These are phyloP conservation scores for Tipula unca DNA, from an alignment of 2,888 invertebrate species.

Conservation along the genomic window DNA sequence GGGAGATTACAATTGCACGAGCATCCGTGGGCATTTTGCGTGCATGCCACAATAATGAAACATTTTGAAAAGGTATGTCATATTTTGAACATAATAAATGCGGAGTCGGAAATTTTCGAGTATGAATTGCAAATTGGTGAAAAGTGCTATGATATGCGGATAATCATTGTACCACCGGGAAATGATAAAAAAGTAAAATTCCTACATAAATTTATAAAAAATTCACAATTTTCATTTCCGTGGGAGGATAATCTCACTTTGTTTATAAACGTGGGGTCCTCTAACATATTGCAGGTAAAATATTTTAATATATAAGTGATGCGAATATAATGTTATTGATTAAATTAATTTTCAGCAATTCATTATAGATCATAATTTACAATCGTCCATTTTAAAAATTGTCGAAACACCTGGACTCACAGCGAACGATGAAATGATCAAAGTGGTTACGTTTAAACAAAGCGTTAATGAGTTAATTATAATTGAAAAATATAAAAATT, in stretches of 20 bases:
- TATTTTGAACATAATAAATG: not conserved
- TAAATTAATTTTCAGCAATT: not conserved
- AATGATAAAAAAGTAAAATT: not conserved
- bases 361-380: not conserved
- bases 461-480: not conserved
- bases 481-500: not conserved
- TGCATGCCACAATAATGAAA: not conserved
- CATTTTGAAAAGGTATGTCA: not conserved
- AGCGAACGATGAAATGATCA: not conserved
- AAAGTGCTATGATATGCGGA: not conserved
- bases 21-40: not conserved
- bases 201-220: not conserved
- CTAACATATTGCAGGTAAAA: not conserved
- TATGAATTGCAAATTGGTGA: not conserved
- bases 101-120: too few relatives aligned
- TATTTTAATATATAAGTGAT: too few relatives aligned
- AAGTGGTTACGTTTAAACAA: not conserved
- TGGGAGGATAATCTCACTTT: too few relatives aligned
- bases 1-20: not conserved
- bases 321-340: not conserved
- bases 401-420: not conserved
- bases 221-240: not conserved
- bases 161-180: not conserved
- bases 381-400: not conserved
- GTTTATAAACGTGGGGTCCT: not conserved